These are phyloP conservation scores for Drosophila lini DNA, from an alignment of 1,140 invertebrate genomes.

Conservation along the genomic window DNA sequence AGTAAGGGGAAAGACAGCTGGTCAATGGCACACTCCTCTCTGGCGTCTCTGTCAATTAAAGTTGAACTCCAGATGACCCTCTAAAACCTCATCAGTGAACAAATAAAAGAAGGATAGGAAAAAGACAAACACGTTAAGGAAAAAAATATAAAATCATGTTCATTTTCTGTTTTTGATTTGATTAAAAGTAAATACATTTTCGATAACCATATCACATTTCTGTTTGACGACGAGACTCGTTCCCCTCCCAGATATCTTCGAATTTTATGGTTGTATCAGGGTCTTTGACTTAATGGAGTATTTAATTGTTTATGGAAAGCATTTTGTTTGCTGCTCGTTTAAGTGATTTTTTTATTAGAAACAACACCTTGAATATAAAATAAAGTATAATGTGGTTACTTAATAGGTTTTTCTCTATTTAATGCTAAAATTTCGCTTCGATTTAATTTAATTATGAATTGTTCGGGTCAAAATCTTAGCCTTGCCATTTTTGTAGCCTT, in stretches of 20 bases:
- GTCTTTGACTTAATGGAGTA: slow-evolving; percentile 25
- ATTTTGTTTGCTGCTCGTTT: slow-evolving; percentile 42
- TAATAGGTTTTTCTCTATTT: neutral
- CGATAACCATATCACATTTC: slow-evolving; percentile 64
- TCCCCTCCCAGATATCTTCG: neutral
- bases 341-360: slow-evolving; percentile 15
- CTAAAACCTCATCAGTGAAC: slow-evolving; percentile 30
- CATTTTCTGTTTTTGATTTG: slow-evolving; percentile 52
- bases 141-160: slow-evolving; percentile 42
- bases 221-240: slow-evolving; percentile 15
- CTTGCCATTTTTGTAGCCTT: slow-evolving; percentile 33
- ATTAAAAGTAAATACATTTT: slow-evolving; percentile 68
- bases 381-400: neutral
- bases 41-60: slow-evolving; percentile 40
- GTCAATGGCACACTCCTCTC: slow-evolving; percentile 42
- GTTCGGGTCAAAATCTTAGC: neutral
- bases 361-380: neutral
- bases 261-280: slow-evolving; percentile 23
- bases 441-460: slow-evolving; percentile 27
- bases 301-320: slow-evolving; percentile 49
- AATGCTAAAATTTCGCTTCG: slow-evolving; percentile 9
- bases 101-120: slow-evolving; percentile 20
- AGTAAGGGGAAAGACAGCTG: slow-evolving; percentile 29
- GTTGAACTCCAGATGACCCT: slow-evolving; percentile 49
- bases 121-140: neutral